phyloP scores from a whole-genome alignment of 2,888 invertebrate species.

The Rhopalosiphum nymphaeae region DNA sequence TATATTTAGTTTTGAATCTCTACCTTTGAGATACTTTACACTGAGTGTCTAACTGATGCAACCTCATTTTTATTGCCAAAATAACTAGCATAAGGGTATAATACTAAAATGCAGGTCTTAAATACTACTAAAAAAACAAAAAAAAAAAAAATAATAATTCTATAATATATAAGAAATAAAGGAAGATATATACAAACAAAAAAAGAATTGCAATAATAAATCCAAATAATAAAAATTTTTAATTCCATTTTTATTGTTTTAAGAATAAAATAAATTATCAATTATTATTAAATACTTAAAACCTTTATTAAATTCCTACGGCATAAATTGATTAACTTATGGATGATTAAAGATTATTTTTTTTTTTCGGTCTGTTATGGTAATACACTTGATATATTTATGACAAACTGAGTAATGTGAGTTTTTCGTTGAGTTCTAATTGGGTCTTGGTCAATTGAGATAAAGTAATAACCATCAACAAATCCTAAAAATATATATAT shows the following conservation, averaged over 20 bases:
- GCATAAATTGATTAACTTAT: not conserved
- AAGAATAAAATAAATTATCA: not conserved
- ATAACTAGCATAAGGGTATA: not conserved
- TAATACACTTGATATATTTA: conserved; percentile 71
- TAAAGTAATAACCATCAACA: conserved; percentile 96
- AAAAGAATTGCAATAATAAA: not conserved
- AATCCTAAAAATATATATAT: conserved; percentile 75
- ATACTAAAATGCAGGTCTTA: no score
- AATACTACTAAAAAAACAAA: not conserved
- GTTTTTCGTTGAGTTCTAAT: conserved; percentile 94
- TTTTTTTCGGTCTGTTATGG: not conserved
- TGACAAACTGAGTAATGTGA: conserved; percentile 79
- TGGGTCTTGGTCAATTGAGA: conserved; percentile 97
- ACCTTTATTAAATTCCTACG: not conserved
- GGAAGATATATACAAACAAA: not conserved
- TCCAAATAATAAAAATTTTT: not conserved
- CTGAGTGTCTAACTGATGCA: not conserved
- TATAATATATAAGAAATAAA: not conserved
- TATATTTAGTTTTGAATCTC: not conserved
- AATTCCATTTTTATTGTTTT: not conserved
- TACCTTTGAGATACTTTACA: not conserved
- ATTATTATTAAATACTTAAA: not conserved
- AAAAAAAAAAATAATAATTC: not conserved
- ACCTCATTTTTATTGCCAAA: not conserved
- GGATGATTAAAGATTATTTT: not conserved